These are phyloP conservation scores for Capreolus pygargus DNA, from an alignment of 2,113 vertebrate genomes.

Conservation along the genomic window DNA sequence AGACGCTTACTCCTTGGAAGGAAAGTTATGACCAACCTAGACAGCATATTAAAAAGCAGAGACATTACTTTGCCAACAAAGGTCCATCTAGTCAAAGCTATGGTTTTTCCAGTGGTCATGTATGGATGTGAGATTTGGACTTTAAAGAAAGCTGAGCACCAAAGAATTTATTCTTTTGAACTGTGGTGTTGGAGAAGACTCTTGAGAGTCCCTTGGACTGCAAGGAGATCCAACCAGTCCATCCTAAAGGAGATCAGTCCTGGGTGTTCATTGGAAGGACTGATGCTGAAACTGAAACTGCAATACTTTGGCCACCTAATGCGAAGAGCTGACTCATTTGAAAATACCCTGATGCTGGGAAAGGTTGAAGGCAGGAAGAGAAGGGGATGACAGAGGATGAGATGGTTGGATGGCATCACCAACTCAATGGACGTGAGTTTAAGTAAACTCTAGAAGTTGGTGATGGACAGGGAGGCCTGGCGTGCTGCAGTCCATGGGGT, in stretches of 20 bases:
- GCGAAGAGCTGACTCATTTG: not conserved
- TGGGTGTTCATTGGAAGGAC: not conserved
- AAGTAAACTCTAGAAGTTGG: not conserved
- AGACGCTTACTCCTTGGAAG: not conserved
- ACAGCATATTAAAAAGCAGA: not conserved
- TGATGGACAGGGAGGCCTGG: not conserved
- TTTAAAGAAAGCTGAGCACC: accelerated
- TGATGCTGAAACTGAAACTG: not conserved
- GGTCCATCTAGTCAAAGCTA: not conserved
- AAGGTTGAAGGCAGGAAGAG: not conserved
- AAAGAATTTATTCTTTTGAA: not conserved
- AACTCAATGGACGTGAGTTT: not conserved
- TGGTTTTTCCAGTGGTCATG: not conserved
- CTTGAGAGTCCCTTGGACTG: not conserved
- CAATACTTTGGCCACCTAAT: not conserved
- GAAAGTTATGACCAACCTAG: not conserved
- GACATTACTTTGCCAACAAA: not conserved
- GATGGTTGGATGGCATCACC: not conserved
- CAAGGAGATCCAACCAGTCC: not conserved
- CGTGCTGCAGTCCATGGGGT: not conserved
- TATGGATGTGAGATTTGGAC: not conserved
- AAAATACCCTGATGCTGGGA: not conserved
- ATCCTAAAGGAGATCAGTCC: not conserved
- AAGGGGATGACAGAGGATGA: not conserved
- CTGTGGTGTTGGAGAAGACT: not conserved